Evolutionary conservation across 1,140 invertebrate species (phyloP).

Genomic region (Pseudoatta argentina): DNA sequence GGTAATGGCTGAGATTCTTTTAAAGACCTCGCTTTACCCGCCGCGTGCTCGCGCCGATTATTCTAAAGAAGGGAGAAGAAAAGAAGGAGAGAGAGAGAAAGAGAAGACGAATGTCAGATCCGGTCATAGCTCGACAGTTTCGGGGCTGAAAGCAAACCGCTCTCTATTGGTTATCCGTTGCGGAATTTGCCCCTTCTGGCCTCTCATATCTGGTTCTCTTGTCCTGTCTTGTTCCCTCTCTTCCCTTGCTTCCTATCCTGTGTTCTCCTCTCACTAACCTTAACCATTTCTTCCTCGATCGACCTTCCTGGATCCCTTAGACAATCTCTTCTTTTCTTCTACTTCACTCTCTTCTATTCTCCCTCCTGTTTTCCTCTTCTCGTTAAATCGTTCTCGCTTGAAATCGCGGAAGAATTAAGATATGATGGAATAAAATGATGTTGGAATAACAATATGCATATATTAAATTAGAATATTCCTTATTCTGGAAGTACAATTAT

Average conservation of each 20-base stretch:
- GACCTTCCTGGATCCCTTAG: constrained; percentile 52
- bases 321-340: constrained; percentile 63
- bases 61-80: constrained; percentile 69
- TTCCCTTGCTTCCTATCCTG: constrained; percentile 62
- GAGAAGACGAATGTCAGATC: constrained; percentile 81
- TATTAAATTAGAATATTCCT: neutral
- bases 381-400: neutral
- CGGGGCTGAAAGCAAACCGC: constrained; percentile 78
- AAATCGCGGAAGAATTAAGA: constrained; percentile 4
- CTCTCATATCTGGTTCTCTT: constrained; percentile 61
- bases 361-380: neutral
- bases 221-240: constrained; percentile 64
- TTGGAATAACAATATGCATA: neutral
- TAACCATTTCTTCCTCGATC: constrained; percentile 74
- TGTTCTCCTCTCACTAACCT: constrained; percentile 67
- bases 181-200: constrained; percentile 80
- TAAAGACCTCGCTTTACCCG: constrained; percentile 68
- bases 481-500: neutral
- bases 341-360: neutral
- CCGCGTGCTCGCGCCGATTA: constrained; percentile 69
- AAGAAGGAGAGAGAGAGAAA: neutral
- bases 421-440: neutral
- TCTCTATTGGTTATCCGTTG: constrained; percentile 77
- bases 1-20: constrained; percentile 84
- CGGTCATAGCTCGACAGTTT: constrained; percentile 84